Percentiles rank a stretch among this genome's conserved stretches.
Evolutionary conservation across 2,113 vertebrate species (phyloP).

Genomic region (Otolemur garnettii): DNA sequence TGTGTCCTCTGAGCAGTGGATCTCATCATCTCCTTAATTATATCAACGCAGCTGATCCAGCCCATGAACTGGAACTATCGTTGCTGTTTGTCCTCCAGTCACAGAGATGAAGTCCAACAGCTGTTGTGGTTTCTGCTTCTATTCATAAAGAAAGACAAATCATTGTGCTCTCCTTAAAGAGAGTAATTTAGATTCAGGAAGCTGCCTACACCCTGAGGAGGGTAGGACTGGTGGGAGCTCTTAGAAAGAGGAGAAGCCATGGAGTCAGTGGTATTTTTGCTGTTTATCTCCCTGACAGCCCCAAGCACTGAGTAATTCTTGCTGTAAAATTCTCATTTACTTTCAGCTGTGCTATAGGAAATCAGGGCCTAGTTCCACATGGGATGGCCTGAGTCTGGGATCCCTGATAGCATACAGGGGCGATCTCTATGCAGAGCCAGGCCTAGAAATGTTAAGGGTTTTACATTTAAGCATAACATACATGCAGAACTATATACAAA

Average conservation of each 20-base stretch:
- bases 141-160: not conserved
- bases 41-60: accelerated
- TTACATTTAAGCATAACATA: no score
- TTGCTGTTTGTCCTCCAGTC: not conserved
- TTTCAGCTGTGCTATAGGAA: no score
- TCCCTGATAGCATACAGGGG: no score
- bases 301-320: no score
- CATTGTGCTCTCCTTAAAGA: not conserved
- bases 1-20: not conserved
- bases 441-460: no score
- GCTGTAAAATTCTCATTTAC: no score
- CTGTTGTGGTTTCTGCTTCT: not conserved
- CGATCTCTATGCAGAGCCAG: no score
- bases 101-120: not conserved
- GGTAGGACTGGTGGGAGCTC: not conserved
- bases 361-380: no score
- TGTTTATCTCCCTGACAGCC: not conserved
- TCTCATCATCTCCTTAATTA: not conserved
- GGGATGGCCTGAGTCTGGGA: no score
- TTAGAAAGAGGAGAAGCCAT: not conserved
- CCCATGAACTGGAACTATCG: not conserved
- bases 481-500: no score
- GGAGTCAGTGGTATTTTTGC: not conserved
- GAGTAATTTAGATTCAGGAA: not conserved
- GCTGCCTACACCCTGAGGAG: not conserved